A percentile compares a stretch with the other conserved stretches of the same genome.
Evolutionary conservation across 1,140 invertebrate species (phyloP).

Genomic region (Brachionus angularis): DNA sequence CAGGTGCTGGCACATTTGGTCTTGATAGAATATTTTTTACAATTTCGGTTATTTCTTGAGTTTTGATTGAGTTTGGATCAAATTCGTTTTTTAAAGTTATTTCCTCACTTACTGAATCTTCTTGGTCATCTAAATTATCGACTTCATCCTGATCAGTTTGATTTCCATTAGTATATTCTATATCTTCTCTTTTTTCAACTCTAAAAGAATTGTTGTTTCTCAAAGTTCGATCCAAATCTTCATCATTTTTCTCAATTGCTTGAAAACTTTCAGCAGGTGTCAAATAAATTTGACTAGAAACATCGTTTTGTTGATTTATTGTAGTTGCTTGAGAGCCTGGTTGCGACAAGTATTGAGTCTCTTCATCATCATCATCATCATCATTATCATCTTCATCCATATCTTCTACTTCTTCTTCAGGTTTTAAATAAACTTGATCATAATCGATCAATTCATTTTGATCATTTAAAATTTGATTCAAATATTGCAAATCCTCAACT

Average conservation of each 20-base stretch:
- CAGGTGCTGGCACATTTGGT: too few relatives aligned
- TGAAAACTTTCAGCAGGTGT: conserved; percentile 34
- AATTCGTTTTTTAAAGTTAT: too few relatives aligned
- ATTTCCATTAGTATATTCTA: too few relatives aligned
- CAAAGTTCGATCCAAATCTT: too few relatives aligned
- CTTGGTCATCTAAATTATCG: too few relatives aligned
- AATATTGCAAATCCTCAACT: conserved; percentile 33
- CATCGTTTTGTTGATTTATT: background rate
- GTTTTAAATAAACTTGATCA: conserved; percentile 23
- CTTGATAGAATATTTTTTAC: too few relatives aligned
- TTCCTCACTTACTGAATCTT: too few relatives aligned
- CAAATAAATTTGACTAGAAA: conserved; percentile 26
- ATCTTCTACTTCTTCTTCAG: background rate
- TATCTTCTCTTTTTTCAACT: background rate
- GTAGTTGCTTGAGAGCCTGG: background rate
- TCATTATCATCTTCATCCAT: background rate
- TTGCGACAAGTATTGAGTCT: conserved; percentile 34
- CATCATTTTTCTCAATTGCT: background rate
- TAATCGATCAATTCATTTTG: background rate
- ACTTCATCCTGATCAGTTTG: too few relatives aligned
- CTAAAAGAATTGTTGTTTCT: conserved; percentile 16
- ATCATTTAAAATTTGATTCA: conserved; percentile 18
- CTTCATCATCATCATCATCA: background rate
- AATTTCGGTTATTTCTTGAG: too few relatives aligned
- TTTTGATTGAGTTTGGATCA: too few relatives aligned